Evolutionary conservation across 1,140 invertebrate species (phyloP).

Genomic region (Pseudobourletiella spinata): DNA sequence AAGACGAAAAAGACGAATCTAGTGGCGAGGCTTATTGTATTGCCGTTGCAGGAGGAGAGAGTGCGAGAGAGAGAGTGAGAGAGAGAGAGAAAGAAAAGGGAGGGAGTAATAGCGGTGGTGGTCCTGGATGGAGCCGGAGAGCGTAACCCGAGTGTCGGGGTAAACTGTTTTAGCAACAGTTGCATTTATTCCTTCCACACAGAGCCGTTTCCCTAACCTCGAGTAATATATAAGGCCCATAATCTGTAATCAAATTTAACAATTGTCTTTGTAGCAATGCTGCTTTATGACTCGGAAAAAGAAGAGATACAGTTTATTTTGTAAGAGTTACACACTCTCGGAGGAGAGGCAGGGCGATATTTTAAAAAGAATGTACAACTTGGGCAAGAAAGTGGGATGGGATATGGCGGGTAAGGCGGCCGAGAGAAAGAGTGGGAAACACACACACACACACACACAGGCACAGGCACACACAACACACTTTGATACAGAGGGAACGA

Average conservation of each 20-base stretch:
- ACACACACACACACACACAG: no score
- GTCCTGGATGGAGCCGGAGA: no score
- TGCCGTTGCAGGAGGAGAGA: not conserved
- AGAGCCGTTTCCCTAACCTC: slow-evolving; percentile 31
- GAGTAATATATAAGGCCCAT: slow-evolving; percentile 39
- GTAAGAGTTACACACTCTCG: slow-evolving; percentile 38
- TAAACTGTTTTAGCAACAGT: slow-evolving; percentile 36
- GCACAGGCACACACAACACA: no score
- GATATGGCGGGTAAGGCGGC: no score
- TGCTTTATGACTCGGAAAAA: slow-evolving; percentile 40
- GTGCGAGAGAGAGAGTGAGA: not conserved
- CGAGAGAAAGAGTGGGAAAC: no score
- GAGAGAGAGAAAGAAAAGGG: not conserved
- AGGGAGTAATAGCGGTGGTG: no score
- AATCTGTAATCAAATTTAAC: slow-evolving; percentile 41
- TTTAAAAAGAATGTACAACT: slow-evolving; percentile 39
- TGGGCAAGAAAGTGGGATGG: no score
- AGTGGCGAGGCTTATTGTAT: not conserved
- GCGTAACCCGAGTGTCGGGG: slow-evolving; percentile 10
- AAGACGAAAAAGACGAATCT: not conserved
- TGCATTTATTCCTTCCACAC: slow-evolving; percentile 33
- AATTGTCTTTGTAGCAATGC: slow-evolving; percentile 39
- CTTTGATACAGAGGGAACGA: no score
- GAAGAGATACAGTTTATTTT: slow-evolving; percentile 40
- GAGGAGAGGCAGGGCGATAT: slow-evolving; percentile 36